Percentiles rank a stretch among this genome's conserved stretches.
These are phyloP conservation scores for Ptilonorhynchus violaceus DNA, from an alignment of 2,113 vertebrate genomes.

Conservation along the genomic window DNA sequence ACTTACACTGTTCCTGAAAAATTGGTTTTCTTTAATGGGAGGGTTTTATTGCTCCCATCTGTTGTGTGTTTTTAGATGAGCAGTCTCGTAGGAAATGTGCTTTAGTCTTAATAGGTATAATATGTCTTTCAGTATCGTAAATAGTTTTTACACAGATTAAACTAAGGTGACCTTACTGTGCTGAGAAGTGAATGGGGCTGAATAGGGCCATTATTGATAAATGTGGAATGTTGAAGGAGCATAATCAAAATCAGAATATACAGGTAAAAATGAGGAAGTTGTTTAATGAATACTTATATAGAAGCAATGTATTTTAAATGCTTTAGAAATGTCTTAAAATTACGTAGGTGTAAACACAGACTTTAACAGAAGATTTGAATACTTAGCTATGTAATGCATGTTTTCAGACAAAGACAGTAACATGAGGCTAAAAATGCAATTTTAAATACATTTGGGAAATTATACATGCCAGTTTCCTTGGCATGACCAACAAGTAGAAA, in stretches of 20 bases:
- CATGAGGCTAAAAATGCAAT: not conserved
- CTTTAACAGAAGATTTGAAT: not conserved
- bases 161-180: not conserved
- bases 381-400: not conserved
- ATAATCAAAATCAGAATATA: not conserved
- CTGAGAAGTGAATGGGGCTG: not conserved
- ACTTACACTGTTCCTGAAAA: not conserved
- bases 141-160: not conserved
- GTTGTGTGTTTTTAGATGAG: not conserved
- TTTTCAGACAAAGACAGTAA: not conserved
- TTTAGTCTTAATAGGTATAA: not conserved
- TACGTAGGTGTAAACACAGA: not conserved
- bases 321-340: not conserved
- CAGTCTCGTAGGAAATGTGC: not conserved
- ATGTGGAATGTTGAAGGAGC: not conserved
- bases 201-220: not conserved
- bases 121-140: not conserved
- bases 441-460: not conserved
- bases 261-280: not conserved
- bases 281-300: not conserved
- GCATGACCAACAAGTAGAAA: not conserved
- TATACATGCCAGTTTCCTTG: not conserved
- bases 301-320: not conserved
- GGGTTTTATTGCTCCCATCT: not conserved
- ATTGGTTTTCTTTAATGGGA: not conserved